These are phyloP conservation scores for Oscheius sp. DNA, from an alignment of 2,888 invertebrate species.

Conservation along the genomic window DNA sequence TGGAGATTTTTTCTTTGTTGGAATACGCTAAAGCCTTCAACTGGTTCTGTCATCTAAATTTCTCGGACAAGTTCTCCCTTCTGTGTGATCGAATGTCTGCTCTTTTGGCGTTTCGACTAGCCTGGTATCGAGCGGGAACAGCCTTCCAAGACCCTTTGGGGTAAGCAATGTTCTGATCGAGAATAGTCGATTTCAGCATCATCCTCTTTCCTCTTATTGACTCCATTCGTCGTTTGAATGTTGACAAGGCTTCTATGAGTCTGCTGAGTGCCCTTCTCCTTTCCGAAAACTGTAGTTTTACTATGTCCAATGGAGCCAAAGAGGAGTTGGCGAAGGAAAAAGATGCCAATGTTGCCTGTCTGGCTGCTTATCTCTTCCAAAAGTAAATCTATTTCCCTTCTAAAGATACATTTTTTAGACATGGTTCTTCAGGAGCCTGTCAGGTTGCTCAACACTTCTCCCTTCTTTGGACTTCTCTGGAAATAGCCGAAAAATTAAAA, in stretches of 20 bases:
- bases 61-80: constrained; percentile 32
- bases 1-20: constrained; percentile 20
- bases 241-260: constrained; percentile 24
- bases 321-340: constrained; percentile 25
- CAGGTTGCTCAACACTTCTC: constrained; percentile 31
- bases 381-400: constrained; percentile 3
- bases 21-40: constrained; percentile 32
- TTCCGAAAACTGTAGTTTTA: constrained; percentile 27
- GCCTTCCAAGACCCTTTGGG: constrained; percentile 2
- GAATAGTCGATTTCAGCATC: neutral
- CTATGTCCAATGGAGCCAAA: constrained; percentile 15
- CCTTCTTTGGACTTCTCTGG: constrained; percentile 25
- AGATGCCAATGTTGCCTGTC: constrained; percentile 1
- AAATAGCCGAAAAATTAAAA: constrained; percentile 12
- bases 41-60: constrained; percentile 34
- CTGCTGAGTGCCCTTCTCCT: constrained; percentile 27
- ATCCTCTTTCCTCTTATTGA: constrained; percentile 19
- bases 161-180: neutral
- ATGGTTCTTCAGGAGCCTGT: constrained; percentile 8
- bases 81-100: constrained; percentile 25
- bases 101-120: constrained; percentile 24
- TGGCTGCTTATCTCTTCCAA: constrained; percentile 22
- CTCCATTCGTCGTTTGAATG: constrained; percentile 6
- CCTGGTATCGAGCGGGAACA: constrained; percentile 16
- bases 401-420: constrained; percentile 1